Percentiles rank a stretch among this genome's conserved stretches.
Evolutionary conservation across 2,113 vertebrate species (phyloP).

Genomic region (Dasyurus viverrinus): DNA sequence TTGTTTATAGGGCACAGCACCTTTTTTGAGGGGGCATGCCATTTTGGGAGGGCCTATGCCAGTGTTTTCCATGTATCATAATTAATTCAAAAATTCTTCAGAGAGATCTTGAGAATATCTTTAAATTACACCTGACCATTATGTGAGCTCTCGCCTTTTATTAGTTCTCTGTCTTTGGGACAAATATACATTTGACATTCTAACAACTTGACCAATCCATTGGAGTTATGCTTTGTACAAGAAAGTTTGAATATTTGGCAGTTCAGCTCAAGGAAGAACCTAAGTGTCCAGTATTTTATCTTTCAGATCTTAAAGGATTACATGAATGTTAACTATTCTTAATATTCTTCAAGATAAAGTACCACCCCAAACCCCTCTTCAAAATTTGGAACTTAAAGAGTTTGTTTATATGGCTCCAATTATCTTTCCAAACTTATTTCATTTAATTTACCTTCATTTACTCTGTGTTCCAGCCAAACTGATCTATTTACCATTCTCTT

Average conservation of each 20-base stretch:
- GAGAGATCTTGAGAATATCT: not conserved
- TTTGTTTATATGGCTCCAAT: not conserved
- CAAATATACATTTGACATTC: not conserved
- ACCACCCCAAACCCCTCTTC: not conserved
- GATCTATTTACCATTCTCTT: not conserved
- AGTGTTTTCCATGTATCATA: not conserved
- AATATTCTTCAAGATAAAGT: not conserved
- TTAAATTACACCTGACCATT: not conserved
- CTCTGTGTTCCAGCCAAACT: not conserved
- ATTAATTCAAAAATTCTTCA: not conserved
- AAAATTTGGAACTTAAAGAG: not conserved
- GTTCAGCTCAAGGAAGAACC: not conserved
- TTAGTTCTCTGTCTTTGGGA: not conserved
- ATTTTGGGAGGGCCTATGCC: not conserved
- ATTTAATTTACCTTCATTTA: not conserved
- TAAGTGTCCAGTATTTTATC: not conserved
- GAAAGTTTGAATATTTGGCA: not conserved
- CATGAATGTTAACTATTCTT: not conserved
- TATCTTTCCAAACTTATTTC: not conserved
- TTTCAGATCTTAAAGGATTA: not conserved
- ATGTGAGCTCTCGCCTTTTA: not conserved
- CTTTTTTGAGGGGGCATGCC: not conserved
- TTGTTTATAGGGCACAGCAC: not conserved
- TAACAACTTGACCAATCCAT: not conserved
- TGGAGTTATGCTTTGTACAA: not conserved